Evolutionary conservation across 2,888 invertebrate species (phyloP).

Genomic region (Scaptomyza polygonia): DNA sequence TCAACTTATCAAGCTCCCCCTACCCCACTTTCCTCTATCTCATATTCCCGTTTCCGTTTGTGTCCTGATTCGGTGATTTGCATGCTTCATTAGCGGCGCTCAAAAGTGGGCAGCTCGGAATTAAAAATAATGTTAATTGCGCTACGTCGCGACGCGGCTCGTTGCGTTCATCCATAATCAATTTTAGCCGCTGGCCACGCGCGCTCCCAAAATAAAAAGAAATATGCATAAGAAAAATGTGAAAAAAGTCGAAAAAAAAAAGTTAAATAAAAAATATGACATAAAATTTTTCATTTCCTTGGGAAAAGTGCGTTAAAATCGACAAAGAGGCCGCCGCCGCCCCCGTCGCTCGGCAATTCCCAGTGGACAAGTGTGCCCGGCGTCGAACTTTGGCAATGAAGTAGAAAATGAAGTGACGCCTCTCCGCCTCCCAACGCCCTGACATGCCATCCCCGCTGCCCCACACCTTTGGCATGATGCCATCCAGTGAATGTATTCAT

Average conservation of each 20-base stretch:
- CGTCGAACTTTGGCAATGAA: constrained; percentile 74
- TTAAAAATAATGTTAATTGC: constrained; percentile 81
- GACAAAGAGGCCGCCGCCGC: constrained; percentile 38
- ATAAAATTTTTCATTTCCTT: constrained; percentile 81
- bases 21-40: background rate
- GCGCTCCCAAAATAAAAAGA: constrained; percentile 26
- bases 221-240: constrained; percentile 44
- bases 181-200: constrained; percentile 78
- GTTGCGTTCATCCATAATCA: constrained; percentile 81
- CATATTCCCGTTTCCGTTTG: constrained; percentile 19
- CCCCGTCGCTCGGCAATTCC: constrained; percentile 57
- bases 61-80: constrained; percentile 68
- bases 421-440: constrained; percentile 44
- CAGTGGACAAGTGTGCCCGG: constrained; percentile 65
- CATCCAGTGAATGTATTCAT: constrained; percentile 77
- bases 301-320: constrained; percentile 56
- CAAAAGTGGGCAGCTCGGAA: constrained; percentile 63
- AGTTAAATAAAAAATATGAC: constrained; percentile 76
- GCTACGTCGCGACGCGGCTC: constrained; percentile 29
- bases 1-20: constrained; percentile 58
- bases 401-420: constrained; percentile 78
- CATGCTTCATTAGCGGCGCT: constrained; percentile 75
- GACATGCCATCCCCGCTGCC: background rate
- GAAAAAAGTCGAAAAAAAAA: constrained; percentile 28
- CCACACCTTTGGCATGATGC: constrained; percentile 1